Evolutionary conservation across 2,797 vertebrate species (phyloP).

Genomic region (Hapalemur alaotrensis): DNA sequence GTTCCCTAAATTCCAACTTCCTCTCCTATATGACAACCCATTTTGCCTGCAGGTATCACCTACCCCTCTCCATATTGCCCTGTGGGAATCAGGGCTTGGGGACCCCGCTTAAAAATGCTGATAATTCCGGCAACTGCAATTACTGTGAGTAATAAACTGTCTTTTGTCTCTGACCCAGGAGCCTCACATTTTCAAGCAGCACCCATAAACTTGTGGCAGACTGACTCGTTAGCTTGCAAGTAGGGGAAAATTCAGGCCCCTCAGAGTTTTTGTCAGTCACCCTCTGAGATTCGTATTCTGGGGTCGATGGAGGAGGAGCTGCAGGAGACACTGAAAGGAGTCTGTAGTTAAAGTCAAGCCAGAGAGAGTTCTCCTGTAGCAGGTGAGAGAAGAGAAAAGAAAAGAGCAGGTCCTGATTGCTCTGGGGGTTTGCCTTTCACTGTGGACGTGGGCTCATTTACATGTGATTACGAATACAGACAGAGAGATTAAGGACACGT

Average conservation of each 20-base stretch:
- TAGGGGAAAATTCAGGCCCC: neutral
- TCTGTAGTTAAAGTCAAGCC: neutral
- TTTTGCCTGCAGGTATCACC: neutral
- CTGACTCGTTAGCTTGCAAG: neutral
- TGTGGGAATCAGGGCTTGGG: neutral
- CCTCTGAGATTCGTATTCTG: neutral
- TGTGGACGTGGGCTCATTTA: neutral
- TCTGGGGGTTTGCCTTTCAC: neutral
- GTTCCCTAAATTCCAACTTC: neutral
- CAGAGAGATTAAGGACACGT: neutral
- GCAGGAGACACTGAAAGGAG: neutral
- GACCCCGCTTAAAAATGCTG: neutral
- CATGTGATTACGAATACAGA: neutral
- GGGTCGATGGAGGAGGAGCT: neutral
- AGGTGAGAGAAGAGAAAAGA: neutral
- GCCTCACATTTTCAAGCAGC: neutral
- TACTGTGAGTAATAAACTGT: neutral
- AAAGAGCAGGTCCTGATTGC: too few relatives aligned
- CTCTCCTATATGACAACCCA: neutral
- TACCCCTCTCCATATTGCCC: neutral
- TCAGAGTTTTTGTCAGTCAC: neutral
- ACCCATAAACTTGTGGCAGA: neutral
- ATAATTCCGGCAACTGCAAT: neutral
- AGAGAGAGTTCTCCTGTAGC: neutral
- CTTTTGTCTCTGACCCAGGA: neutral